Evolutionary conservation across 2,888 invertebrate genomes (phyloP).

Genomic region (Bhutanitis thaidina): DNA sequence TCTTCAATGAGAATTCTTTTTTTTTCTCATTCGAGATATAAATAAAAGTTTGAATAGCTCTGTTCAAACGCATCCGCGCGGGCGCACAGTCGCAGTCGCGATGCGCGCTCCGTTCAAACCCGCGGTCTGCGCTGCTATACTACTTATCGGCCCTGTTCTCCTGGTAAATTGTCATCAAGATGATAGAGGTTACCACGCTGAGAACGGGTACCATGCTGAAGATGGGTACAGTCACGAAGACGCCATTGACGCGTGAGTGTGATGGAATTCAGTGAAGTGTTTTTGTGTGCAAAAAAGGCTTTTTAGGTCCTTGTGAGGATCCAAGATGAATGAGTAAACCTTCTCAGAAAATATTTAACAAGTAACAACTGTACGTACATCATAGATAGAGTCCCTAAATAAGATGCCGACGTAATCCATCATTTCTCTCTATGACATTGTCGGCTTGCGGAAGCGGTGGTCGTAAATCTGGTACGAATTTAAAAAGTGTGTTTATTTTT

Average conservation of each 20-base stretch:
- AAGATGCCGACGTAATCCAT: neutral
- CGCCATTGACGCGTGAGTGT: constrained; percentile 71
- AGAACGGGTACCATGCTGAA: constrained; percentile 62
- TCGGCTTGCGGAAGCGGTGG: constrained; percentile 18
- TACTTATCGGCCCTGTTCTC: constrained; percentile 50
- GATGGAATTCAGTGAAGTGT: constrained; percentile 29
- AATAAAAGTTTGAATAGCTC: constrained; percentile 53
- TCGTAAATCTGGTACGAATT: constrained; percentile 18
- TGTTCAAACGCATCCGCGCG: constrained; percentile 58
- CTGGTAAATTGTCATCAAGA: constrained; percentile 58
- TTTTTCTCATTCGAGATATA: constrained; percentile 1
- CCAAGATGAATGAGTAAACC: neutral
- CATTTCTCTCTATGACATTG: neutral
- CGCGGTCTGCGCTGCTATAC: constrained; percentile 51
- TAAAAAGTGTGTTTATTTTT: neutral
- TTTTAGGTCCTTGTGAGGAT: neutral
- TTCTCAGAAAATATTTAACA: neutral
- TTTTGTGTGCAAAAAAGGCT: neutral
- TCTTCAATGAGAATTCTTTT: neutral
- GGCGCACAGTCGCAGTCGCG: constrained; percentile 57
- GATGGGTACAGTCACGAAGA: constrained; percentile 58
- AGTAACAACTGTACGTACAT: neutral
- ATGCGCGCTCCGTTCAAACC: constrained; percentile 67
- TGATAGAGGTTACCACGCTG: constrained; percentile 59
- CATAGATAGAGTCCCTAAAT: neutral